Base-by-base conservation (phyloP, 37 sponge, comb jelly and placozoan species). In the Axinella damicornis region DNA sequence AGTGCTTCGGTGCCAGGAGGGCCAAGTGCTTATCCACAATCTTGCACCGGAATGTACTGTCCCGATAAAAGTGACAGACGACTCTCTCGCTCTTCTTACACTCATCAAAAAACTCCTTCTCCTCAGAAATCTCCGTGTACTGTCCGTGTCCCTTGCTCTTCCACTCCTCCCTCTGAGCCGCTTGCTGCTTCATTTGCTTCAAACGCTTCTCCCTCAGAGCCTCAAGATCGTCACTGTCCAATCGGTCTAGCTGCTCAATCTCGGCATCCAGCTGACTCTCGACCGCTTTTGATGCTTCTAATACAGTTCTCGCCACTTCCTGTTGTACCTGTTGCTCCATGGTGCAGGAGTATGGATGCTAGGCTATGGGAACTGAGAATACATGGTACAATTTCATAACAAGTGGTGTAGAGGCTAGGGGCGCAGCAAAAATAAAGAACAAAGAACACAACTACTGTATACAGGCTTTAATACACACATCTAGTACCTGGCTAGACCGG, bases 1-100 rank as follows among this genome's bases (percentile, higher is more conserved):
- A 46, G 69, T 99, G 99, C 59, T 93, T 92, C 52, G 90, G 92
- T n/a, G 97, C 98, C 18, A 99, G 79, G 12, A 92, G 69, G 27
- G 65, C 57, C 32, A 99, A 58, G 65, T 99, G 99, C 74, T 99
- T 99, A 77, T 99, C 99, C 33, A 99, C 95, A 78, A 99, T 99
- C 67, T 96, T 93, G 74, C 99, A 99, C 37, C 99, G 83, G 85
- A 88, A 83, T 5, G 97, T 95, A 0, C 89, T 78, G 60, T 92
- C 95, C 0, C 96, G 85, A 61, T 83, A 99, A 81, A 96, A 99
- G 55, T 95, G 97, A 67, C 94, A 91, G 34, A 99, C 96, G 20
- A 99, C 90, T 33, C 87, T 88, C n/a, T 90, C 82, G 55, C 88
- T 96, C 53, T 93, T 84, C 80, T 99, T 99, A 62, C 92, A 86